Evolutionary conservation across 2,888 invertebrate species (phyloP), one percentile per base, ranked within the genome.

Genomic region (Scaeva pyrastri): DNA sequence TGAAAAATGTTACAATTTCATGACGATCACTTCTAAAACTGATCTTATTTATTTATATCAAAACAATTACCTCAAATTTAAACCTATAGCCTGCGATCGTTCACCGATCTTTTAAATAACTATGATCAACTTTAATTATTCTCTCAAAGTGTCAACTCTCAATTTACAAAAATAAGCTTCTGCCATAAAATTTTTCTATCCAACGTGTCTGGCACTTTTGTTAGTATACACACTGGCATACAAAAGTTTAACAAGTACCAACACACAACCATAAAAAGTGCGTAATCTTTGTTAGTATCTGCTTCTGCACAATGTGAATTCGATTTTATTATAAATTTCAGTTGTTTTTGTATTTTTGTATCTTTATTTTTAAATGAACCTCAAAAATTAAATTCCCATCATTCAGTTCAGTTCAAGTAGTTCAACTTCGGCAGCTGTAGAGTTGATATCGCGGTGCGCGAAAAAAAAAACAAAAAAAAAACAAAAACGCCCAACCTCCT

Each of bases 301-400:
- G 39, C 36, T 55, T 60, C 55, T 19, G 39, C 36, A 55, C 23
- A 52, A 52, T 52, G 19, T 62, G 23, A 21, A 50, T 45, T 64
- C 26, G 21, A 16, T 66, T 55, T 39, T 14, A 64, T 31, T 50
- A 50, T 23, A 23, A 14, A 6, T 50, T 76, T 66, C 66, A 36
- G 74, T 66, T 74, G 70, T 31, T 74, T 12, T 48, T 31, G 6
- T 64, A 31, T 64, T 26, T 23, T 74, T 45, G 50, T 36, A 62
- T 62, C 48, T 73, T 56, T 82, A 78, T 82, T 82, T 82, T 77
- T 70, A 82, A 86, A 64, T 78, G 74, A 86, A 86, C 77, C 76
- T 86, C 76, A 82, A 82, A 86, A 81, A 70, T 86, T 70, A 60
- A 74, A 78, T 86, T 82, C 82, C 64, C 81, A 71, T 77, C 86